Base-by-base conservation (phyloP, 2,113 vertebrate genomes). In the Apodemus speciosus region DNA sequence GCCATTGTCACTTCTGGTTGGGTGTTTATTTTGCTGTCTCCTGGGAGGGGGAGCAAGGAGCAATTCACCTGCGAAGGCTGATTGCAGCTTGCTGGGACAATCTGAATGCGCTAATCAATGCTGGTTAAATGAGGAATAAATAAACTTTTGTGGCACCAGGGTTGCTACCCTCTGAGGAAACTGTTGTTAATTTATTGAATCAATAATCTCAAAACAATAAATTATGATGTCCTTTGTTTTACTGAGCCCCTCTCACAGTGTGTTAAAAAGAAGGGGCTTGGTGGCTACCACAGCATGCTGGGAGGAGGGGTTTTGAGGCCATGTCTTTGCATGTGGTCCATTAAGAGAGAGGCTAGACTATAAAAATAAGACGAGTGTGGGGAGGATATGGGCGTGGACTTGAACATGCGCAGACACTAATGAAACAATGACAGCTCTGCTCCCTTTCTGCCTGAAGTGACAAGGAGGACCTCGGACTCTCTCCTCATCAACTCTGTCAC, bases 101-200 rank as follows among this genome's bases (percentile, higher is more conserved):
- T 98, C 90, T 98, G 98, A 98, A 98, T 98, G 96, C 96, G 94
- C 97, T 96, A 98, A 98, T 98, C 98, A 98, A 96, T 97, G 97
- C 95, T 96, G 92, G 96, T 97, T 98, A 97, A 96, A 95, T 86
- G 2, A 2, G 69, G 97, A 96, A 98, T 98, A 98, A 98, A 98
- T 97, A 98, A 97, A 96, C 94, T 96, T 97, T 96, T 96, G 97
- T 95, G 92, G 94, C 93, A 95, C 96, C 85, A 95, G 94, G 89
- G 53, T 96, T 97, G 87, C 96, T 97, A 97, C 71, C 81, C 90
- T 97, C 97, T 91, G 51, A 43, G 87, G 98, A 98, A 98, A 98
- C 97, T 95, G 97, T 97, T 96, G 96, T 95, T 97, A 98, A 98
- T 98, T 98, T 98, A 98, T 98, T 97, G 96, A 98, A 98, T 97